phyloP scores from a whole-genome alignment of 53 echinoderm and acorn worm genomes.

The Antedon mediterranea region DNA sequence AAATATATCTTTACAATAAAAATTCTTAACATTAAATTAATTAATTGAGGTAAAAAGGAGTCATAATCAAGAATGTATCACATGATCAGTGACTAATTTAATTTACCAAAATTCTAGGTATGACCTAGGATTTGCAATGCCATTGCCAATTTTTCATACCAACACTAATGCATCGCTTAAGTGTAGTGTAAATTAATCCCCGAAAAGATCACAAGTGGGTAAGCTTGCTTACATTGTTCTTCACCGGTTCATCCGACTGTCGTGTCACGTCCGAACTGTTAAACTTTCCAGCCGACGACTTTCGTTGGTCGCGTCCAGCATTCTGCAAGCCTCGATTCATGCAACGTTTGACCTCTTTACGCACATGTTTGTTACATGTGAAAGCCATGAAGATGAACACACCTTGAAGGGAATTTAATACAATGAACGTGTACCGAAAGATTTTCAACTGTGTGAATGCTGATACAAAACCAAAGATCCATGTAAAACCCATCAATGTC shows the following conservation, averaged over 20 bases:
- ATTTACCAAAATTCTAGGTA: too few relatives aligned
- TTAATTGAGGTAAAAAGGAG: too few relatives aligned
- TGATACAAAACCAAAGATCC: slow-evolving; percentile 4
- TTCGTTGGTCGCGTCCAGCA: neutral
- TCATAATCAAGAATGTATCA: too few relatives aligned
- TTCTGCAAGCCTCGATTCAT: neutral
- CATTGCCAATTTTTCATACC: too few relatives aligned
- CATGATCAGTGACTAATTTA: too few relatives aligned
- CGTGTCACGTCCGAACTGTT: neutral
- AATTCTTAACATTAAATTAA: too few relatives aligned
- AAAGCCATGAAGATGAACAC: slow-evolving; percentile 9
- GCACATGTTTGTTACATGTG: neutral
- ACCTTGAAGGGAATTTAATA: slow-evolving; percentile 4
- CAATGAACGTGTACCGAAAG: slow-evolving; percentile 1
- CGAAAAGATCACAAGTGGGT: neutral
- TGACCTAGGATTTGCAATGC: too few relatives aligned
- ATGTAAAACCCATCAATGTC: slow-evolving; percentile 6
- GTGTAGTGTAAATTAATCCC: too few relatives aligned
- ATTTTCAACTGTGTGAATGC: neutral
- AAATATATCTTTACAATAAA: too few relatives aligned
- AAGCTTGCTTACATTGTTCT: neutral
- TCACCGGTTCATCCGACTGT: neutral
- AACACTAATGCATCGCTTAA: too few relatives aligned
- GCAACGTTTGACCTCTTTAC: neutral
- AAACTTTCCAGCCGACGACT: neutral